A percentile compares a stretch with the other conserved stretches of the same genome.
Evolutionary conservation across 2,888 invertebrate species (phyloP).

Genomic region (Silvanus unidentatus): DNA sequence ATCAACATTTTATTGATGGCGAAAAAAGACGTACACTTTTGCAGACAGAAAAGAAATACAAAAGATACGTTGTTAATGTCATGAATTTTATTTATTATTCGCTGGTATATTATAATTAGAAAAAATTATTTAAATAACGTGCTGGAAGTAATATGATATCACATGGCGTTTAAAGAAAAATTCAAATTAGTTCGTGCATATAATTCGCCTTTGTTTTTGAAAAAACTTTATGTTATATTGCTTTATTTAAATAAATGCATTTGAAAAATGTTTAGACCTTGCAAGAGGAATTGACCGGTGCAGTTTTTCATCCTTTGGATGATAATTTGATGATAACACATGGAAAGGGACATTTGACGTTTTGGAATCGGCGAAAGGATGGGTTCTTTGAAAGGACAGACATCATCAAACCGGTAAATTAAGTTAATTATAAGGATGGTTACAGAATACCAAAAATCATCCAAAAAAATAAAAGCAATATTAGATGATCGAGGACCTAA

Average conservation of each 20-base stretch:
- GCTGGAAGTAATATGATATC: no score
- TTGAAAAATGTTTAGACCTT: slow-evolving; percentile 59
- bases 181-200: slow-evolving; percentile 1
- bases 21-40: no score
- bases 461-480: no score
- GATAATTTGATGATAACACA: slow-evolving; percentile 88
- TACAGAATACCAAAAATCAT: no score
- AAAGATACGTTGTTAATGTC: no score
- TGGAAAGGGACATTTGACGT: slow-evolving; percentile 85
- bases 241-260: neutral
- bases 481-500: no score
- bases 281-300: slow-evolving; percentile 82
- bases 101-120: neutral
- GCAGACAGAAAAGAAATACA: no score
- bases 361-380: slow-evolving; percentile 88
- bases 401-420: slow-evolving; percentile 72
- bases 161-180: no score
- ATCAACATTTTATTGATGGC: no score
- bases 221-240: slow-evolving; percentile 2
- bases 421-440: no score
- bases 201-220: neutral
- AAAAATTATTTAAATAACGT: no score
- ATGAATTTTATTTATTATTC: no score
- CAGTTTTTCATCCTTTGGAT: slow-evolving; percentile 85
- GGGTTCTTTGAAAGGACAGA: slow-evolving; percentile 87